These are phyloP conservation scores for Silurus asotus DNA, from an alignment of 2,113 vertebrate genomes.

Conservation along the genomic window DNA sequence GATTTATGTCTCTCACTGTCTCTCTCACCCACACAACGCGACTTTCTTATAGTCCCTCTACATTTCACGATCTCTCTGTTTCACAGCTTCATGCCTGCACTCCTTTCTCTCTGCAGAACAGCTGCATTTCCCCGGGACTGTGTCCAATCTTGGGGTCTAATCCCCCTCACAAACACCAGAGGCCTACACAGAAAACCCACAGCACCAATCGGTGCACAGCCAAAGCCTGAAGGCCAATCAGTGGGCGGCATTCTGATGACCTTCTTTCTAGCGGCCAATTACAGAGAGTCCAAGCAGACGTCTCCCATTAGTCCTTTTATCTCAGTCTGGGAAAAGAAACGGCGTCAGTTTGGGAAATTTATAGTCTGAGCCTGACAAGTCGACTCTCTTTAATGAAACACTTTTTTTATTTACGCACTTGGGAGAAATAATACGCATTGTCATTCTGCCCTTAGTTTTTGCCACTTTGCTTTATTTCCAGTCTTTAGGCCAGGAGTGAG, in stretches of 20 bases:
- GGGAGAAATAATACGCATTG: background rate
- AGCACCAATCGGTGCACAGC: background rate
- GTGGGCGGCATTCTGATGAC: conserved; percentile 32
- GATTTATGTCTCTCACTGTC: background rate
- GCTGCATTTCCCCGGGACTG: conserved; percentile 60
- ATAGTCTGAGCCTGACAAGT: background rate
- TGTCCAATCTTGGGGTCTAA: conserved; percentile 68
- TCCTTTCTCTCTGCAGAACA: conserved; percentile 46
- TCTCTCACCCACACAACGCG: background rate
- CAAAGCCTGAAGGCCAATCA: conserved; percentile 25
- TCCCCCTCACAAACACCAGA: conserved; percentile 64
- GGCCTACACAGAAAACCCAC: conserved; percentile 25
- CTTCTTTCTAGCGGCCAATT: conserved; percentile 53
- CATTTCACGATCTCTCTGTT: background rate
- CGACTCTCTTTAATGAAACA: background rate
- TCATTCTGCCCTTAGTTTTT: background rate
- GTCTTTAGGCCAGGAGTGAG: background rate
- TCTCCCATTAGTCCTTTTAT: conserved; percentile 13
- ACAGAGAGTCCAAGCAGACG: conserved; percentile 18
- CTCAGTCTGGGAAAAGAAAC: background rate
- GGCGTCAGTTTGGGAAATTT: background rate
- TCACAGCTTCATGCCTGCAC: background rate
- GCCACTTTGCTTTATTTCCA: background rate
- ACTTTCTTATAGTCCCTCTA: background rate
- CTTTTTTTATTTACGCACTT: background rate